Evolutionary conservation across 2,888 invertebrate species (phyloP).

Genomic region (Camponotus fellah): DNA sequence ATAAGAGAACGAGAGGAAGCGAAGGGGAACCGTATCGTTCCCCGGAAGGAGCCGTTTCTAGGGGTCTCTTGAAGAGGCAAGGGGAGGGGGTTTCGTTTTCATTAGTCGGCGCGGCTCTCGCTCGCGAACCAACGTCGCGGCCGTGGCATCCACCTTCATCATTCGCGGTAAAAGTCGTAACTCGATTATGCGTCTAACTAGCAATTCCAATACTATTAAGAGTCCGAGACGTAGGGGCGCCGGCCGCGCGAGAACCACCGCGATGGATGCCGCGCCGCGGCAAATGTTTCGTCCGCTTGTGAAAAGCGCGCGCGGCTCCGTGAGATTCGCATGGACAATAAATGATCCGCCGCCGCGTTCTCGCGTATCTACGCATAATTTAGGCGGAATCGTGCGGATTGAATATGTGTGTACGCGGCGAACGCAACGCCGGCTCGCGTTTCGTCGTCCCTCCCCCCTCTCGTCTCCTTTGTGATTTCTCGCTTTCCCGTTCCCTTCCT

Average conservation of each 20-base stretch:
- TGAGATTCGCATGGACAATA: slow-evolving; percentile 77
- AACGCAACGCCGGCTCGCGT: slow-evolving; percentile 38
- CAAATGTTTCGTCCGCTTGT: slow-evolving; percentile 76
- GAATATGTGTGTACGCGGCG: slow-evolving; percentile 72
- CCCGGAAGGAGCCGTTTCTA: slow-evolving; percentile 51
- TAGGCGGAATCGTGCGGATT: slow-evolving; percentile 79
- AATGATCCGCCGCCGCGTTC: slow-evolving; percentile 69
- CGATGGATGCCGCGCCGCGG: slow-evolving; percentile 48
- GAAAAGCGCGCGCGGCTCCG: slow-evolving; percentile 67
- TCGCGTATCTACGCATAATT: slow-evolving; percentile 78
- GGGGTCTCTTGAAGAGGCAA: neutral
- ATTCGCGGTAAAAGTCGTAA: slow-evolving; percentile 83
- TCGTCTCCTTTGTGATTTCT: neutral
- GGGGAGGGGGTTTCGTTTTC: slow-evolving; percentile 68
- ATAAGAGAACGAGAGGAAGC: slow-evolving; percentile 24
- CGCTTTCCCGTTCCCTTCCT: neutral
- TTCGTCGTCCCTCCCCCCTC: slow-evolving; percentile 12
- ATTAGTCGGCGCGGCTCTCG: slow-evolving; percentile 67
- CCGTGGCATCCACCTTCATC: slow-evolving; percentile 75
- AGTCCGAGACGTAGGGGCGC: slow-evolving; percentile 67
- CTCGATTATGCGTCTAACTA: slow-evolving; percentile 84
- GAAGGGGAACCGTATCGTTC: slow-evolving; percentile 58
- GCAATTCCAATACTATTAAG: slow-evolving; percentile 85
- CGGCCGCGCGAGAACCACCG: slow-evolving; percentile 47
- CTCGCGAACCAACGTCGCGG: slow-evolving; percentile 50